Evolutionary conservation across 2,113 vertebrate genomes (phyloP).

Genomic region (Anarhynchus alexandrinus): DNA sequence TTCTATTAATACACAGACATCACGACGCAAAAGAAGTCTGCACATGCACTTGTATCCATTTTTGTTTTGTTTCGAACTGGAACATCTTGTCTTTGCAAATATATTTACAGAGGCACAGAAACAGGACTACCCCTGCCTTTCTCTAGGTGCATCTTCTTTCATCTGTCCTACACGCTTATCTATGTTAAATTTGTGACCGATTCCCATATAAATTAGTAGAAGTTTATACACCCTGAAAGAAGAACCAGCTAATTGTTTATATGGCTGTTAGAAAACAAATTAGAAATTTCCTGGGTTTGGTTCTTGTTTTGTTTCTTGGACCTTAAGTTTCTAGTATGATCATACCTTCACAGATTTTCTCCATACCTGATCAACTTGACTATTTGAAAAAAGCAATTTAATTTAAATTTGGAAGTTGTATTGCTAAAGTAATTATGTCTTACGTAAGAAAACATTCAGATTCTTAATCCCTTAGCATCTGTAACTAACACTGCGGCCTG

Average conservation of each 20-base stretch:
- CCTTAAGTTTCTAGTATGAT: background rate
- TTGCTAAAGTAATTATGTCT: background rate
- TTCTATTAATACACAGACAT: constrained; percentile 17
- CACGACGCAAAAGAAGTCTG: background rate
- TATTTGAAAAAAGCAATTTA: background rate
- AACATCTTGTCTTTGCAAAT: background rate
- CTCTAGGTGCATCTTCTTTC: background rate
- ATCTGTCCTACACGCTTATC: background rate
- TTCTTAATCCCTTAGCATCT: background rate
- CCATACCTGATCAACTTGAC: background rate
- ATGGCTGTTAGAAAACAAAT: background rate
- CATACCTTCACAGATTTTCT: background rate
- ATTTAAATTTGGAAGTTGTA: background rate
- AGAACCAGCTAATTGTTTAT: background rate
- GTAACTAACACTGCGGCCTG: background rate
- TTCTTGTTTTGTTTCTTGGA: background rate
- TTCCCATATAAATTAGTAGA: background rate
- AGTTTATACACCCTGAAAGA: background rate
- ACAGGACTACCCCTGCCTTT: background rate
- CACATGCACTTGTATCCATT: background rate
- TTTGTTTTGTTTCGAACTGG: background rate
- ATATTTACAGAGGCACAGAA: background rate
- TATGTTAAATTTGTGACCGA: background rate
- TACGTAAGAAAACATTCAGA: background rate
- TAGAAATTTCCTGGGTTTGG: background rate